Base-by-base conservation (phyloP, 2,888 invertebrate species). In the Mesochorus sp. region DNA sequence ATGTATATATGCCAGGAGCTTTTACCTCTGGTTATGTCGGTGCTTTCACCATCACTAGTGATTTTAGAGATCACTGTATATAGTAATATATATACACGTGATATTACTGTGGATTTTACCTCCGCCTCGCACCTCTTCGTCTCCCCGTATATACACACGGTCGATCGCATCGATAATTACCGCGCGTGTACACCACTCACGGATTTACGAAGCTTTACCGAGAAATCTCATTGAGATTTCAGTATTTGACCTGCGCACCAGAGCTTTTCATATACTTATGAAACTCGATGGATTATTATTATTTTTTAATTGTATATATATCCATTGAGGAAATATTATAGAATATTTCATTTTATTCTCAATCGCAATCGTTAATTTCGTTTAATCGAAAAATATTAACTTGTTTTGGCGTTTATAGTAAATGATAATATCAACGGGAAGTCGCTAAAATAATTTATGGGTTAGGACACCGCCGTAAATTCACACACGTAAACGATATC, bases 161-260 rank as follows among this genome's bases (percentile, higher is more conserved):
- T 14, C 47, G 26, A 53, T 62, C 26, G 47, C 39, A 68, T 55
- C 53, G 55, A 68, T 75, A 68, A 75, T 68, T 75, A 62, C 61
- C 74, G 51, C 17, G 26, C 28, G n/a, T 37, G 19, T 5, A 8
- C 21, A n/a, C n/a, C n/a, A 21, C 21, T 67, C 26, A 14, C 59
- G 5, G 37, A 68, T 75, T 34, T 3, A 34, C 21, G 17, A 47
- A 61, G 53, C 42, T 68, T 61, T 61, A 19, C 61, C 4, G 34
- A 34, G 17, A 17, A 28, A 74, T 74, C 31, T 57, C 73, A 55
- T 64, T 49, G 39, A 21, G 19, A 26, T 59, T 57, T 59, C 8
- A 42, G 31, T 0, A 8, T 28, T 28, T 14, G 12, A 28, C 4
- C n/a, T n/a, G 3, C 12, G 12, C 14, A 3, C n/a, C n/a, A n/a